phyloP scores from a whole-genome alignment of 2,888 invertebrate genomes.

The Smittia sp. region DNA sequence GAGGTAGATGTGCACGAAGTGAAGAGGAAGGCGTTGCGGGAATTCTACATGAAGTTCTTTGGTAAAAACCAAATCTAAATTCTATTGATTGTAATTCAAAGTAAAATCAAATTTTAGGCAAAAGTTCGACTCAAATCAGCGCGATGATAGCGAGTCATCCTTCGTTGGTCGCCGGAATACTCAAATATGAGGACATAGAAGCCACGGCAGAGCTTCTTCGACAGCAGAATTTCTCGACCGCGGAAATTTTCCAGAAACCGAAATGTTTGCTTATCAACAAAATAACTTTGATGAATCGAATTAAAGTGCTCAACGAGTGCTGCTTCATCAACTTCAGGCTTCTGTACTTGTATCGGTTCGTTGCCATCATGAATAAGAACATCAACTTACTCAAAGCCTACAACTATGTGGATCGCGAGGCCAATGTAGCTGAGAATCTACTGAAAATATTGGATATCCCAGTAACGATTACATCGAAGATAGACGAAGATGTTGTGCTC shows the following conservation, averaged over 20 bases:
- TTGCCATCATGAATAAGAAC: slow-evolving; percentile 48
- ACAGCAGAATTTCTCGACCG: slow-evolving; percentile 45
- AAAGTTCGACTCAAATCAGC: too few species aligned
- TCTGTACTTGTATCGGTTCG: slow-evolving; percentile 52
- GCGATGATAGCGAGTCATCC: too few species aligned
- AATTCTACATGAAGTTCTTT: too few species aligned
- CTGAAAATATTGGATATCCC: slow-evolving; percentile 15
- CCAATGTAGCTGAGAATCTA: slow-evolving; percentile 52
- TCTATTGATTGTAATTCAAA: too few species aligned
- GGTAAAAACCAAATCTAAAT: too few species aligned
- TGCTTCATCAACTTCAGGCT: slow-evolving; percentile 55
- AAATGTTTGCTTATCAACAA: slow-evolving; percentile 60
- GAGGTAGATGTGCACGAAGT: too few species aligned
- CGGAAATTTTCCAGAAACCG: slow-evolving; percentile 58
- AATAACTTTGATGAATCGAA: slow-evolving; percentile 61
- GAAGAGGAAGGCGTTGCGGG: too few species aligned
- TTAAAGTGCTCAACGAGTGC: slow-evolving; percentile 61
- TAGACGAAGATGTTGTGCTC: not conserved
- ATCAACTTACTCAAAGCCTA: slow-evolving; percentile 52
- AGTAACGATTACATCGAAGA: not conserved
- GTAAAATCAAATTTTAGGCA: too few species aligned
- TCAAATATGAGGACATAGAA: not conserved
- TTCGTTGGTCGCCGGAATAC: too few species aligned
- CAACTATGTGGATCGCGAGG: slow-evolving; percentile 50
- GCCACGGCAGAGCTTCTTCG: not conserved